Evolutionary conservation across 2,113 vertebrate species (phyloP), one percentile per base, ranked within the genome.

Genomic region (Corythaeola cristata): DNA sequence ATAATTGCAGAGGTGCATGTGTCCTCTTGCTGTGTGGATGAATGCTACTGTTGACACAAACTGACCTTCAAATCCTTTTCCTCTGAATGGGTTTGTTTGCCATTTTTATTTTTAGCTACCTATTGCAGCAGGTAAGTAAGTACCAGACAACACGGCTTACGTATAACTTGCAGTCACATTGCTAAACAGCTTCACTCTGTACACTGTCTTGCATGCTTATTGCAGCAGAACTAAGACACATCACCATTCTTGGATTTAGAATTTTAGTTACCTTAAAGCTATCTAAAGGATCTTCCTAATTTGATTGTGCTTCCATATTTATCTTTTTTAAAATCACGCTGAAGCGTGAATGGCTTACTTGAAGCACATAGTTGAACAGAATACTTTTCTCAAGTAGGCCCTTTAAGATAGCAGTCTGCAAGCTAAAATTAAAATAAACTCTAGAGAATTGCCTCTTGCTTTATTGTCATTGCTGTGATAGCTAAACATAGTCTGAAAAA

Each of bases 391-490:
- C 55, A 87, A 88, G 35, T 23, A 85, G 53, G 62, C 10, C 30
- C 6, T 78, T 84, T 23, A 89, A 84, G 60, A 72, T 56, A 82
- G 8, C 41, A 79, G 15, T n/a, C 71, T 55, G 24, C 2, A 6
- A 91, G 58, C 39, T 89, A 89, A 76, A 91, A 93, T 67, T 59
- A 88, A 94, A 83, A 59, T 63, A 74, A 84, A 81, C 30, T 59
- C 52, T 64, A 58, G 39, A 82, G 58, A 93, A 85, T 69, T 83
- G 27, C 5, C n/a, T 85, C 39, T 79, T 93, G 30, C 69, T 89
- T 82, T 89, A 91, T 62, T 59, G n/a, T 93, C 44, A 53, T 32
- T 89, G 81, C 23, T 62, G 23, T 56, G 33, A 39, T 68, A 93
- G 20, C 41, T 85, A 91, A 95, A 75, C 62, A 33, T 39, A 68